Evolutionary conservation across 2,797 vertebrate genomes (phyloP), one percentile per base, ranked within the genome.

Genomic region (Synanceia verrucosa): DNA sequence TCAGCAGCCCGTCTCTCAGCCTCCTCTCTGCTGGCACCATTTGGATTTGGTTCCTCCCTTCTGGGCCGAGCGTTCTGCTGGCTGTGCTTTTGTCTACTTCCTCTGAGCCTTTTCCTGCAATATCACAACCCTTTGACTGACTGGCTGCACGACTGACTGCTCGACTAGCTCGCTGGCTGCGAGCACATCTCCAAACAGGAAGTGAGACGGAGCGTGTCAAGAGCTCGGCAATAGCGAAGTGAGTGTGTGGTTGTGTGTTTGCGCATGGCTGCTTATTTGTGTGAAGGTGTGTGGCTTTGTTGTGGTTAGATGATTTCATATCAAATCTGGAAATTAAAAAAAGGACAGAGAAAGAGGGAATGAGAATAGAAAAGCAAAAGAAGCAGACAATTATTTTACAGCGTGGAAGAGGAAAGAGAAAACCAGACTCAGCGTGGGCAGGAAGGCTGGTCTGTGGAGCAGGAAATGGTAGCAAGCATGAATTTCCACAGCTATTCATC

Each of bases 31-130:
- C 70, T 84, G 84, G 50, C 84, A 73, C 70, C 66, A 76, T 77
- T 89, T 79, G 52, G 73, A 83, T 83, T 86, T 76, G 23, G 58
- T 77, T 79, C 79, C 85, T 82, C 70, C 72, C 71, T 65, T 65
- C 58, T 73, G 79, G 71, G 81, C 81, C 56, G 12, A 74, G 62
- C 78, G 64, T 85, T 87, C 77, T 36, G 18, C 83, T 81, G 83
- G 83, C 85, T 82, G 67, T 57, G 78, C 87, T 73, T 75, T 86
- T 82, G 88, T 88, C 79, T 77, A 51, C 82, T 84, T 90, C 88
- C 86, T 81, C 62, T 73, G 73, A 69, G 76, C 73, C 69, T 71
- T 83, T 64, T 52, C 67, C 83, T 24, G 70, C 85, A 84, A 81
- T 71, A 79, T 88, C 80, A 81, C 83, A 83, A 76, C 80, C 69